phyloP scores from a whole-genome alignment of 2,888 invertebrate species.

The Biston betularia region DNA sequence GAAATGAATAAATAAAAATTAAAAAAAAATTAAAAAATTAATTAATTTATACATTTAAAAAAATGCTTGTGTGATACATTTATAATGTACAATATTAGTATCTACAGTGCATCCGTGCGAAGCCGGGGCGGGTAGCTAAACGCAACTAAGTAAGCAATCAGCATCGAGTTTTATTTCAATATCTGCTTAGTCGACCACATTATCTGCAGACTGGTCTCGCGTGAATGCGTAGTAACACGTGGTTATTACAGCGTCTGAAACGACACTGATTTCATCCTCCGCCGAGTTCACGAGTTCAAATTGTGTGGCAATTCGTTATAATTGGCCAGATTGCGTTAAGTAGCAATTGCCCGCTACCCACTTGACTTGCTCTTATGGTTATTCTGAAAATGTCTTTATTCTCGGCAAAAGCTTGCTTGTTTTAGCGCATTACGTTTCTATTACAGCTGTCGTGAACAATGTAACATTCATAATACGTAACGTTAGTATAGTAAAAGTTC shows the following conservation, averaged over 20 bases:
- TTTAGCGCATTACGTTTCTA: background rate
- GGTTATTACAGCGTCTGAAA: constrained; percentile 27
- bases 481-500: background rate
- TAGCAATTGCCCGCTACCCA: constrained; percentile 4
- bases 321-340: constrained; percentile 48
- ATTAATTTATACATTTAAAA: no score
- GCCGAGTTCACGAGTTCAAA: constrained; percentile 44
- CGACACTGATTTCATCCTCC: constrained; percentile 40
- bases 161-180: no score
- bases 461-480: background rate
- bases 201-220: background rate
- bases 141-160: no score
- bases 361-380: background rate
- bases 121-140: no score
- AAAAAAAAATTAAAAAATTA: no score
- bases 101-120: no score
- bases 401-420: background rate
- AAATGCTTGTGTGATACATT: no score
- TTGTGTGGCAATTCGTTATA: constrained; percentile 48
- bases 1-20: no score
- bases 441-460: background rate
- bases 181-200: no score
- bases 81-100: no score
- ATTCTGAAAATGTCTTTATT: background rate
- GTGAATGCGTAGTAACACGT: background rate